A percentile compares a stretch with the other conserved stretches of the same genome.
phyloP scores from a whole-genome alignment of 2,888 invertebrate species.

The Campaea margaritaria region DNA sequence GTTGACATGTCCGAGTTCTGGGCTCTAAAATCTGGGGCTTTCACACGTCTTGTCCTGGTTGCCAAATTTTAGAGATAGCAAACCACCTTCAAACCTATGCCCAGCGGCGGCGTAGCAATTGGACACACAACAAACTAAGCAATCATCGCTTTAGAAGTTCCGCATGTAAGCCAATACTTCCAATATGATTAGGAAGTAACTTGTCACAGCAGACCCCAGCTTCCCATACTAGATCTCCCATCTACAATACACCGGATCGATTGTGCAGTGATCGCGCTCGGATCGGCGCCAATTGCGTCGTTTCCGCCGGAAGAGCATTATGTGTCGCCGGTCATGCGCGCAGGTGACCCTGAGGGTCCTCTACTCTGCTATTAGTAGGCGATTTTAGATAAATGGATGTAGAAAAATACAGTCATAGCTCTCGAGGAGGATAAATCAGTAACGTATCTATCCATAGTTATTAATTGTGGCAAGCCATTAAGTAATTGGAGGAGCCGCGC shows the following conservation, averaged over 20 bases:
- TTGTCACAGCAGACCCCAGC: not conserved
- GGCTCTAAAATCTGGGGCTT: too few species aligned
- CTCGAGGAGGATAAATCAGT: too few species aligned
- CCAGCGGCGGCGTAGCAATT: not conserved
- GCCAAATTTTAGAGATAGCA: too few species aligned
- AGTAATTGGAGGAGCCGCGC: too few species aligned
- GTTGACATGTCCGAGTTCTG: too few species aligned
- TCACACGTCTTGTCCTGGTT: too few species aligned
- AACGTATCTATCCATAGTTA: too few species aligned
- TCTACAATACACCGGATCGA: constrained; percentile 15
- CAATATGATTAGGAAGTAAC: not conserved
- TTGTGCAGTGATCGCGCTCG: constrained; percentile 22
- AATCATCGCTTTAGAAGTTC: too few species aligned
- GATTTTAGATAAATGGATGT: constrained; percentile 20
- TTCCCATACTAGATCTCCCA: constrained; percentile 7
- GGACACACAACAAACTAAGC: not conserved
- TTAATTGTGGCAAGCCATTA: too few species aligned
- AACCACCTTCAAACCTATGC: too few species aligned
- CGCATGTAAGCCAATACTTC: too few species aligned
- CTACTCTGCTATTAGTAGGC: constrained; percentile 7
- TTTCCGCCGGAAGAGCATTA: constrained; percentile 79
- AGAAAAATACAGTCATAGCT: too few species aligned
- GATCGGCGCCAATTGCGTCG: constrained; percentile 43
- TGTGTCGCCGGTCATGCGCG: constrained; percentile 73
- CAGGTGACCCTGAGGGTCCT: constrained; percentile 61